Percentiles rank a stretch among this genome's conserved stretches.
Conservation (phyloP, 2,113 vertebrate genomes). For the Rostratula benghalensis region DNA sequence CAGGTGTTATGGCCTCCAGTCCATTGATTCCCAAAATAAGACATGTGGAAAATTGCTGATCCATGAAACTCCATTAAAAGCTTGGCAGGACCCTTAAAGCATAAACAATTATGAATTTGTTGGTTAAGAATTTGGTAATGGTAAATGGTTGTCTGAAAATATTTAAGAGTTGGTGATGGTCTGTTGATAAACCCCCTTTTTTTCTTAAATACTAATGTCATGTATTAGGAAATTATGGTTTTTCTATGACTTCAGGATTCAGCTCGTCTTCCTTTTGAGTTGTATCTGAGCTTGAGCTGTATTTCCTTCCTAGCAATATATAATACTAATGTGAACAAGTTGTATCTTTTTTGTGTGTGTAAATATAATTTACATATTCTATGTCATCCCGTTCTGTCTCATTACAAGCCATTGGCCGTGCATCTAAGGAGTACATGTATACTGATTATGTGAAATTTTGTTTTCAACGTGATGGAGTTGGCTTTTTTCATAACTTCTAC, state of each 20-base stretch:
- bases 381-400: not conserved
- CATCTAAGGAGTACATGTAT: not conserved
- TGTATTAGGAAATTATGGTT: not conserved
- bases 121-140: not conserved
- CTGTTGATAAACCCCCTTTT: not conserved
- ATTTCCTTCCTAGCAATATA: not conserved
- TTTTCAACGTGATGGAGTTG: not conserved
- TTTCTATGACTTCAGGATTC: not conserved
- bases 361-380: not conserved
- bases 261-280: not conserved
- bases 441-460: not conserved
- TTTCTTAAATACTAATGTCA: not conserved
- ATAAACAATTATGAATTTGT: not conserved
- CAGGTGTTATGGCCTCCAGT: constrained; percentile 55
- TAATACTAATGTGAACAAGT: not conserved
- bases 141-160: not conserved
- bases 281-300: not conserved
- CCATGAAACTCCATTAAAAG: constrained; percentile 37
- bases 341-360: not conserved
- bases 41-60: constrained; percentile 53
- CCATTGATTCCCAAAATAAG: constrained; percentile 51
- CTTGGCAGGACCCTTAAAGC: constrained; percentile 17
- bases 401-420: not conserved
- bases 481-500: not conserved
- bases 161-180: not conserved